phyloP scores from a whole-genome alignment of 2,113 vertebrate species.

The Leptodactylus fuscus region DNA sequence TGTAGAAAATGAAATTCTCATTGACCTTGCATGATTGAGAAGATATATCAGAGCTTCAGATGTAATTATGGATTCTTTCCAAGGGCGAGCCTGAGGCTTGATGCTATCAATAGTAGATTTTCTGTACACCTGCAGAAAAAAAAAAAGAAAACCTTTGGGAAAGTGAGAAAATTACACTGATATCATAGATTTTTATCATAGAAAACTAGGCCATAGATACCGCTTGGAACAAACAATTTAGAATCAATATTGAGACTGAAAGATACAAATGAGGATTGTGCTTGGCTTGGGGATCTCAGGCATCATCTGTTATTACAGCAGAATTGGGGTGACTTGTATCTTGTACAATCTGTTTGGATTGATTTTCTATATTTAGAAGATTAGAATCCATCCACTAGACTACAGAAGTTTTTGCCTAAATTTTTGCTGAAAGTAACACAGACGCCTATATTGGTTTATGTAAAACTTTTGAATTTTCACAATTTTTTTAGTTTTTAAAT shows the following conservation, averaged over 20 bases:
- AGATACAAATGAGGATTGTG: conserved; percentile 35
- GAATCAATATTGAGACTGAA: conserved; percentile 31
- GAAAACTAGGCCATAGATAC: conserved; percentile 43
- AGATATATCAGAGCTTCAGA: conserved; percentile 61
- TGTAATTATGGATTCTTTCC: conserved; percentile 61
- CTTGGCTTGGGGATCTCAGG: background rate
- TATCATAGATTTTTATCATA: conserved; percentile 50
- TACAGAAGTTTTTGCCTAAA: background rate
- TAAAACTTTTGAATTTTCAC: too few species aligned
- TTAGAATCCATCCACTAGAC: background rate
- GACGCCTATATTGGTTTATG: too few species aligned
- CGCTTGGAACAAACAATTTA: conserved; percentile 39
- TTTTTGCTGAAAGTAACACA: background rate
- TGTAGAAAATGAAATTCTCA: conserved; percentile 49
- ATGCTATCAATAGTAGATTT: conserved; percentile 60
- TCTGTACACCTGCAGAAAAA: conserved; percentile 44
- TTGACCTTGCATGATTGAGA: conserved; percentile 64
- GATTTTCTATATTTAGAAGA: background rate
- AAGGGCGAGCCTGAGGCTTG: conserved; percentile 53
- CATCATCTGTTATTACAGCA: conserved; percentile 25
- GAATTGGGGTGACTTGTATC: background rate
- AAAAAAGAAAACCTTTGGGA: conserved; percentile 44
- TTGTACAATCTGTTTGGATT: background rate
- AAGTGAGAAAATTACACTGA: conserved; percentile 46
- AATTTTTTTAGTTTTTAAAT: too few species aligned